Evolutionary conservation across 2,888 invertebrate species (phyloP), one percentile per base, ranked within the genome.

Genomic region (Unio delphinus): DNA sequence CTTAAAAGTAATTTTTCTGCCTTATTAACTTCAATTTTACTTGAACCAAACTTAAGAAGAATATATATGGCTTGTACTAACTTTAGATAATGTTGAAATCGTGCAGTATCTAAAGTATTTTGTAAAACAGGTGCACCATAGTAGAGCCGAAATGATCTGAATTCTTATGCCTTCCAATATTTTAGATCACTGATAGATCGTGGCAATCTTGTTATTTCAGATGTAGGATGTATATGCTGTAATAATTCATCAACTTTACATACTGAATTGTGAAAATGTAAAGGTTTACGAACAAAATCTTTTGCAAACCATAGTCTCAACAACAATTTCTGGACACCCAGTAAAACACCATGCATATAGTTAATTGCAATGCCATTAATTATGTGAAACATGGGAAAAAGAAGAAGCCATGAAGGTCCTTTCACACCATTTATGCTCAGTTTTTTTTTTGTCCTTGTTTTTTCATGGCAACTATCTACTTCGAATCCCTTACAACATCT

Each of bases 261-360:
- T n/a, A 28, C 30, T 11, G n/a, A n/a, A 30, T 28, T 58, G 34
- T 34, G n/a, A 17, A 30, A 4, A 26, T 23, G 60, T 28, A 59
- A 60, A 34, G 23, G 23, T 6, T 59, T 18, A 11, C 11, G 8
- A 45, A 45, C 45, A 45, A 11, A 45, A 45, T 45, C 45, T 54
- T 45, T 62, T 34, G 55, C 18, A 69, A 72, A 72, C 65, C 72
- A 72, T 11, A 72, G 59, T n/a, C n/a, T 20, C 54, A 72, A 55
- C 18, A 72, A 58, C 30, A 55, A 54, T 18, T 68, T 60, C 58
- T 65, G 65, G 3, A 69, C 60, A 20, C 69, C 69, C 20, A 72
- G 54, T 20, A 69, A 57, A 26, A 72, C 69, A 18, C 66, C 69
- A 63, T 72, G 72, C 71, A 72, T 72, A 28, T 72, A 72, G 54